Base-by-base conservation (phyloP, 2,888 invertebrate genomes). In the Kuschelorhynchus macadamiae region DNA sequence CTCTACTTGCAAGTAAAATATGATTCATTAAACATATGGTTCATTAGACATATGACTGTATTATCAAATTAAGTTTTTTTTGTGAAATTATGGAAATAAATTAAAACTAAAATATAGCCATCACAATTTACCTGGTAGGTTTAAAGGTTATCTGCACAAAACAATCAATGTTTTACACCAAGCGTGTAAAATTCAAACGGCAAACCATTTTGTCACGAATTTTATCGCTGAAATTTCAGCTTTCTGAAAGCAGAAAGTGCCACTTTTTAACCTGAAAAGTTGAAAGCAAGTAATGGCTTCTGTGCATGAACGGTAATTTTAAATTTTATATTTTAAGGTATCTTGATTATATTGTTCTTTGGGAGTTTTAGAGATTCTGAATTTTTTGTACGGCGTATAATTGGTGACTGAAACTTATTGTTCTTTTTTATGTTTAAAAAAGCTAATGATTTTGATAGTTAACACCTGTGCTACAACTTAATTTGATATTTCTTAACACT, bases 191-290 rank as follows among this genome's bases (percentile, higher is more conserved):
- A 61, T 67, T 55, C 56, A 61, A 67, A 56, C 67, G 67, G 67
- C 61, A 61, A 66, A 61, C 61, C 56, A 57, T 67, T 67, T 67
- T 67, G 67, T 67, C 61, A 67, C 67, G 61, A 67, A 67, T 67
- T 66, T 67, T 67, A 67, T 61, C 61, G 67, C 61, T 44, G 53
- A 67, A 67, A 67, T 61, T 67, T 61, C 49, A 61, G 53, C 39
- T 60, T 61, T 66, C 55, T 60, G 66, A 53, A 61, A 61, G 67
- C 55, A 61, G 49, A 67, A 67, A 67, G 67, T 67, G 67, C 49
- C 61, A 67, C 67, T 67, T 67, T 67, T 67, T 67, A 61, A 55
- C 55, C 61, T 61, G 53, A 14, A 67, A 47, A 60, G 39, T 61
- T 49, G 41, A 67, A 61, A 49, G 47, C 39, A 47, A 53, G 67